Conservation (phyloP, 1,140 invertebrate genomes). For the Zaprionus taronus region DNA sequence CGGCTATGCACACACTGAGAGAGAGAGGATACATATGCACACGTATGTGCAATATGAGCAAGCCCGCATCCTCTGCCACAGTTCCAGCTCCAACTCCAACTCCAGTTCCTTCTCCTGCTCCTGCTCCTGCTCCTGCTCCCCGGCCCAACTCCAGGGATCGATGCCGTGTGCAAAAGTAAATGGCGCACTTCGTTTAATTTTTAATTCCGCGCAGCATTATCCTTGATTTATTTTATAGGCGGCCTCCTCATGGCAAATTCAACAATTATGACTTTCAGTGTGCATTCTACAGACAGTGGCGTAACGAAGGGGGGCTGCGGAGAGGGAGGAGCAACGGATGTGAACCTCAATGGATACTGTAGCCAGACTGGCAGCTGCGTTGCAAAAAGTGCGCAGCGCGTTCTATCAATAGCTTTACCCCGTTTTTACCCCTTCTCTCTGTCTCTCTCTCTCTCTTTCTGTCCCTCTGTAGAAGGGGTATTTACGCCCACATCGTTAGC, state of each 20-base stretch:
- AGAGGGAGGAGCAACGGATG: constrained; percentile 14
- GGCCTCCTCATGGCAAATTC: constrained; percentile 63
- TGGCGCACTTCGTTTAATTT: constrained; percentile 82
- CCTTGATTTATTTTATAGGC: constrained; percentile 81
- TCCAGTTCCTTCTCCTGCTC: neutral
- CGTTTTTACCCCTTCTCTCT: neutral
- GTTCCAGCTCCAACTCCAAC: neutral
- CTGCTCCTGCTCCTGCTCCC: neutral
- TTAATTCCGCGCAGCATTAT: constrained; percentile 79
- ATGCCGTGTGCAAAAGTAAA: constrained; percentile 62
- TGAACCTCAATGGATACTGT: constrained; percentile 32
- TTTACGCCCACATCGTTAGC: constrained; percentile 62
- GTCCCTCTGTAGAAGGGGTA: neutral
- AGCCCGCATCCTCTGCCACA: constrained; percentile 32
- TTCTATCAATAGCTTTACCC: constrained; percentile 22
- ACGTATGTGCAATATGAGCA: constrained; percentile 64
- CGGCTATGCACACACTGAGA: constrained; percentile 66
- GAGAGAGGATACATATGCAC: constrained; percentile 3
- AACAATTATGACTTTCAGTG: constrained; percentile 75
- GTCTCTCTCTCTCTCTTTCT: neutral
- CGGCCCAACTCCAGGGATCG: constrained; percentile 15
- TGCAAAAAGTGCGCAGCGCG: constrained; percentile 30
- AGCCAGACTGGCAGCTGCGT: constrained; percentile 25
- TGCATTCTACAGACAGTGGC: constrained; percentile 8
- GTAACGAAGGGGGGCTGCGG: neutral